Evolutionary conservation across 2,888 invertebrate genomes (phyloP).

Genomic region (Macrosiphum euphorbiae): DNA sequence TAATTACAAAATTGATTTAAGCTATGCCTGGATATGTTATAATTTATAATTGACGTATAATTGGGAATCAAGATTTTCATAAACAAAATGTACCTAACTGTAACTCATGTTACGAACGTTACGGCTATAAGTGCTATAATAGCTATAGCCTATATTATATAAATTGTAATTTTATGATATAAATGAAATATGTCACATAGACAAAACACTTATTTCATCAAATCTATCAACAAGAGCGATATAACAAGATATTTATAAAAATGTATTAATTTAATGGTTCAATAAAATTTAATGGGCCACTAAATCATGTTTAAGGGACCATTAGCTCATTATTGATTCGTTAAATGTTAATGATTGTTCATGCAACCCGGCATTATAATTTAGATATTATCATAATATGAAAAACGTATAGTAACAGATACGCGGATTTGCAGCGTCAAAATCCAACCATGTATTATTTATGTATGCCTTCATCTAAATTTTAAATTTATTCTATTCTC

Average conservation of each 20-base stretch:
- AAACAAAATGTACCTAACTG: not conserved
- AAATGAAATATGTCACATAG: not conserved
- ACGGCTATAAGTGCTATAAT: not conserved
- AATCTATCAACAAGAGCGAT: not conserved
- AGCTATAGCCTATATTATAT: not conserved
- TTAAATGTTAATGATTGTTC: too few relatives aligned
- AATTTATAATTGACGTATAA: not conserved
- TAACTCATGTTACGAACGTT: not conserved
- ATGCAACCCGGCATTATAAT: too few relatives aligned
- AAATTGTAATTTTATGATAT: not conserved
- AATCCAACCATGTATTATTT: not conserved
- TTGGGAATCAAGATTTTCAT: not conserved
- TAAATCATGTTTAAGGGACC: too few relatives aligned
- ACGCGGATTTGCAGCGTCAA: not conserved
- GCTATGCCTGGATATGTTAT: not conserved
- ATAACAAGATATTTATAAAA: not conserved
- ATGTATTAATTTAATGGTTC: too few relatives aligned
- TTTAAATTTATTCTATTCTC: not conserved
- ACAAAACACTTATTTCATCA: not conserved
- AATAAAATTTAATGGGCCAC: too few relatives aligned
- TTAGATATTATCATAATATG: not conserved
- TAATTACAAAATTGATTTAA: not conserved
- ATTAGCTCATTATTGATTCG: too few relatives aligned
- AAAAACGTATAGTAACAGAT: not conserved
- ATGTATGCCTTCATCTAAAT: not conserved